Evolutionary conservation across 2,113 vertebrate species (phyloP), one percentile per base, ranked within the genome.

Genomic region (Psammodynastes pulverulentus): DNA sequence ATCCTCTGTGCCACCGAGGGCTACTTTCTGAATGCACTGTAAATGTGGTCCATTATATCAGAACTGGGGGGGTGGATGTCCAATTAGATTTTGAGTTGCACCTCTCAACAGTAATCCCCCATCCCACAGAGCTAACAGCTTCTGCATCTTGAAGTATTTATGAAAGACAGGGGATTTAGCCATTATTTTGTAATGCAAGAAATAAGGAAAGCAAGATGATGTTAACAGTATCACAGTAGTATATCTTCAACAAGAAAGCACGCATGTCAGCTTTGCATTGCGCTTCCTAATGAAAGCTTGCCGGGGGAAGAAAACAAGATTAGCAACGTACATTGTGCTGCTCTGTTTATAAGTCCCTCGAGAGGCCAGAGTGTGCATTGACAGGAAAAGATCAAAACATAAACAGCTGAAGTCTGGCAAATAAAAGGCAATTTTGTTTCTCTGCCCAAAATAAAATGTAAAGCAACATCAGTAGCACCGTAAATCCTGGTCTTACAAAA

Each of bases 321-420:
- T 88, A 1, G 89, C 94, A 95, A 94, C 15, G 48, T 93, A 94
- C 92, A 92, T 96, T 95, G 94, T 89, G 91, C 90, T 94, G 90
- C 93, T 95, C 90, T 97, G 94, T 97, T 96, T 96, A 94, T 96
- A 95, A 94, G 92, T 95, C 94, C 92, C 29, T 58, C 92, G 90
- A 72, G 94, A 95, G 95, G 94, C 95, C 95, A 96, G 95, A 96
- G 95, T 94, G 95, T 96, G 92, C 93, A 95, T 94, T 90, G 92
- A 96, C 88, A 97, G 96, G 96, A 97, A 97, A 96, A 96, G 95
- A 94, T 3, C 0, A 97, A 96, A 96, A 96, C 93, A 96, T 88
- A 96, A 97, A 94, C 95, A 96, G 91, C 86, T 91, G 89, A 91
- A 95, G 93, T 96, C 45, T 96, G 95, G 95, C 95, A 96, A 96